phyloP scores from a whole-genome alignment of 1,140 invertebrate species.

The Diprion similis region DNA sequence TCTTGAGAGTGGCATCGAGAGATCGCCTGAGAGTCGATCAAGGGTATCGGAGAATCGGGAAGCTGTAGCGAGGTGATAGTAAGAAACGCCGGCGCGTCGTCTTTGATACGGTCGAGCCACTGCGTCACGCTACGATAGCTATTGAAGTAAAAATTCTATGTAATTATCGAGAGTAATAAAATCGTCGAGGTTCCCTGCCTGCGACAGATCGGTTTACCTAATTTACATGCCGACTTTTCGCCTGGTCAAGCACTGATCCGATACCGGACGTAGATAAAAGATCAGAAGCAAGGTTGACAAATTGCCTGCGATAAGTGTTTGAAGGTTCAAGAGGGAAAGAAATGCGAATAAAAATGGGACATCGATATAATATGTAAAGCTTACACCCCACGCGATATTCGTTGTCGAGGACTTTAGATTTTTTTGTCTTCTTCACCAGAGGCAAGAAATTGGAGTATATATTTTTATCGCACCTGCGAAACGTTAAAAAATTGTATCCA shows the following conservation, averaged over 20 bases:
- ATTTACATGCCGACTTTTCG: background rate
- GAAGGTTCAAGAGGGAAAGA: background rate
- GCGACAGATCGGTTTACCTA: background rate
- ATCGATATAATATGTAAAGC: background rate
- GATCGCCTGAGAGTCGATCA: constrained; percentile 49
- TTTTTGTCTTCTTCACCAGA: constrained; percentile 3
- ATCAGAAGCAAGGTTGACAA: background rate
- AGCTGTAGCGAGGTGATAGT: constrained; percentile 51
- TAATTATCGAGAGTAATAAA: too few species aligned
- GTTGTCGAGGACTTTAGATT: too few species aligned
- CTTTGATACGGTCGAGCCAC: constrained; percentile 30
- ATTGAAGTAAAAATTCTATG: background rate
- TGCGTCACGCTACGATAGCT: constrained; percentile 2
- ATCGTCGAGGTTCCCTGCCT: too few species aligned
- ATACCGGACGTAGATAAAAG: background rate
- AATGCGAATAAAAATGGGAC: background rate
- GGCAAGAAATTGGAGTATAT: constrained; percentile 24
- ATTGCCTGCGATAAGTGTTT: background rate
- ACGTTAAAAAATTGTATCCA: constrained; percentile 44
- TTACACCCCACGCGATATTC: too few species aligned
- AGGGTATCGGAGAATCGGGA: constrained; percentile 50
- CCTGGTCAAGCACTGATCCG: background rate
- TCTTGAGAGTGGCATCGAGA: constrained; percentile 30
- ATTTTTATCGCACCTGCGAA: constrained; percentile 29
- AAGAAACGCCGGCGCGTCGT: constrained; percentile 47